Evolutionary conservation across 1,140 invertebrate genomes (phyloP).

Genomic region (Limonius californicus): DNA sequence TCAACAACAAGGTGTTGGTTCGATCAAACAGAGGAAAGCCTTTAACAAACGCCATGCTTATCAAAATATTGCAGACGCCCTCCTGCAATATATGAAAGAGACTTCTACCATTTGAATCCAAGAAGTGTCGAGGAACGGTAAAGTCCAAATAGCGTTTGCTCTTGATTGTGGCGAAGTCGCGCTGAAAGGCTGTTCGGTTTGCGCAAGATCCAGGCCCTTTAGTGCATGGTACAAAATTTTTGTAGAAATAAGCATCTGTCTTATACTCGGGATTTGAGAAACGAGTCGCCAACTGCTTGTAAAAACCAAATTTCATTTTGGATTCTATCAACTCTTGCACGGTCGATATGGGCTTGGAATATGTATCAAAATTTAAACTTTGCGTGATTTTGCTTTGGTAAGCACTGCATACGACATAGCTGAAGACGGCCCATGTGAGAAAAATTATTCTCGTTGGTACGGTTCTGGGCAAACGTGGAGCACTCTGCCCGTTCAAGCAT

Average conservation of each 20-base stretch:
- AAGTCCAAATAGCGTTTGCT: not conserved
- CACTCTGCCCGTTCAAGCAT: too few species aligned
- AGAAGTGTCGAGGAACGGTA: not conserved
- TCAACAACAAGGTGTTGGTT: not conserved
- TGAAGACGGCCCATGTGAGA: not conserved
- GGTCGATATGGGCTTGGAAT: not conserved
- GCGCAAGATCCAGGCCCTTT: not conserved
- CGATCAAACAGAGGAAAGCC: not conserved
- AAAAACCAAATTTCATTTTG: conserved; percentile 1
- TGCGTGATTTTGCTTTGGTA: not conserved
- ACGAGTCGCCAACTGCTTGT: not conserved
- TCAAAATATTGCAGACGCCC: not conserved
- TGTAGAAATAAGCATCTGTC: not conserved
- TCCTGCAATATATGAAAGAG: not conserved
- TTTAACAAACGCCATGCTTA: not conserved
- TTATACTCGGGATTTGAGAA: not conserved
- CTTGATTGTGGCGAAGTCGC: not conserved
- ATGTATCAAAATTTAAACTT: not conserved
- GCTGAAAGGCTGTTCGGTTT: not conserved
- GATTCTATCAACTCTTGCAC: not conserved
- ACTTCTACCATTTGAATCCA: not conserved
- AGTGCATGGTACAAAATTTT: not conserved
- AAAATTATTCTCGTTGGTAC: not conserved
- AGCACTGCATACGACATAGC: not conserved
- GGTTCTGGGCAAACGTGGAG: not conserved